These are phyloP conservation scores for Periplaneta americana DNA, from an alignment of 1,140 invertebrate genomes.

Conservation along the genomic window DNA sequence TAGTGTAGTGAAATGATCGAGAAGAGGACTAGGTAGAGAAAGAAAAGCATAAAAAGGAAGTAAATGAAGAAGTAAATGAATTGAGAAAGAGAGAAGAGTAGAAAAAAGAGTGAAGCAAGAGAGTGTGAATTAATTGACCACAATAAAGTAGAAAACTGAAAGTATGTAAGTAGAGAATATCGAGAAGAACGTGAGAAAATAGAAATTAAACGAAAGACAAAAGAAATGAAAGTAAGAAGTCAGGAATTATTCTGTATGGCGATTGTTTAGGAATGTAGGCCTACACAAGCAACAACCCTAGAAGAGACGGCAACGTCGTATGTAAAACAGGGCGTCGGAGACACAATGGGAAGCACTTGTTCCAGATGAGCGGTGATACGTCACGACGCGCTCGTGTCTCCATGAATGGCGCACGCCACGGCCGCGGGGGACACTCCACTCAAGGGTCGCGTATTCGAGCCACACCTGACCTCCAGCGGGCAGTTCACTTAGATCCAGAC, in stretches of 20 bases:
- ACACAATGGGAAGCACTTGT: neutral
- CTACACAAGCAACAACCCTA: neutral
- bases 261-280: neutral
- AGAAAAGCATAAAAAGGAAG: neutral
- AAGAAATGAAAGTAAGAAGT: neutral
- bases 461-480: neutral
- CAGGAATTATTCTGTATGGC: too few relatives aligned
- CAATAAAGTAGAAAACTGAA: neutral
- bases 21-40: neutral
- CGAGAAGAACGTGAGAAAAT: neutral
- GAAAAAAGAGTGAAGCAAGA: too few relatives aligned
- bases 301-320: neutral
- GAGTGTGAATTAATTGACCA: neutral
- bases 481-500: too few relatives aligned
- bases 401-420: neutral
- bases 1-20: too few relatives aligned
- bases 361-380: neutral
- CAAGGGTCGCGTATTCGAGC: neutral
- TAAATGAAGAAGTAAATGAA: neutral
- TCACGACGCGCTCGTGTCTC: neutral
- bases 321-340: neutral
- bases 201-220: neutral
- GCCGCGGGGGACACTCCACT: neutral
- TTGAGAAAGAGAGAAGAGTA: neutral
- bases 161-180: neutral